A percentile compares a stretch with the other conserved stretches of the same genome.
phyloP scores from a whole-genome alignment of 2,888 invertebrate genomes.

The Caradrina clavipalpis region DNA sequence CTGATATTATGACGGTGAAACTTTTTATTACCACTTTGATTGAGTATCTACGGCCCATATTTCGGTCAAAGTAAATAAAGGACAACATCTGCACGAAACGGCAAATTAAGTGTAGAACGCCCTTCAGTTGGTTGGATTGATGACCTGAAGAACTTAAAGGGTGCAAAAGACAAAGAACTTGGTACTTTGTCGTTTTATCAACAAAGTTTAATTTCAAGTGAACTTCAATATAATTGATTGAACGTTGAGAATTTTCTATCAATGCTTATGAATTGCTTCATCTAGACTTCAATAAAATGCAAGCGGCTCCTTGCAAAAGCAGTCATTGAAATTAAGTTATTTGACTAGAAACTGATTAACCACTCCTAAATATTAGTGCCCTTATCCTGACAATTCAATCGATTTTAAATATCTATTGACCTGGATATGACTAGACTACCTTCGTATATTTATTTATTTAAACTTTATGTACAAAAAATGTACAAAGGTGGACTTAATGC shows the following conservation, averaged over 20 bases:
- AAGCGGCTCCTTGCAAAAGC: too few relatives aligned
- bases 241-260: too few relatives aligned
- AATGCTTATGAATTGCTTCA: too few relatives aligned
- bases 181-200: neutral
- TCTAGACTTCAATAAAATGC: too few relatives aligned
- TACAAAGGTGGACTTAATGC: too few relatives aligned
- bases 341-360: neutral
- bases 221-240: too few relatives aligned
- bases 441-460: too few relatives aligned
- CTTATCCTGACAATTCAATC: neutral
- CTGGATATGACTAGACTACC: too few relatives aligned
- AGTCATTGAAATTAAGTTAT: neutral
- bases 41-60: conserved; percentile 23
- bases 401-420: too few relatives aligned
- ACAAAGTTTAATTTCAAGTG: neutral
- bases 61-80: conserved; percentile 31
- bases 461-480: too few relatives aligned
- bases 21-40: conserved; percentile 43
- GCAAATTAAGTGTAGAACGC: conserved; percentile 16
- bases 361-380: too few relatives aligned
- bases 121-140: conserved; percentile 4
- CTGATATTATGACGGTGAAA: conserved; percentile 41
- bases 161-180: neutral
- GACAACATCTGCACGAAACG: conserved; percentile 33
- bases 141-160: conserved; percentile 2